phyloP scores from a whole-genome alignment of 2,888 invertebrate genomes.

The Troglohyphantes excavatus region DNA sequence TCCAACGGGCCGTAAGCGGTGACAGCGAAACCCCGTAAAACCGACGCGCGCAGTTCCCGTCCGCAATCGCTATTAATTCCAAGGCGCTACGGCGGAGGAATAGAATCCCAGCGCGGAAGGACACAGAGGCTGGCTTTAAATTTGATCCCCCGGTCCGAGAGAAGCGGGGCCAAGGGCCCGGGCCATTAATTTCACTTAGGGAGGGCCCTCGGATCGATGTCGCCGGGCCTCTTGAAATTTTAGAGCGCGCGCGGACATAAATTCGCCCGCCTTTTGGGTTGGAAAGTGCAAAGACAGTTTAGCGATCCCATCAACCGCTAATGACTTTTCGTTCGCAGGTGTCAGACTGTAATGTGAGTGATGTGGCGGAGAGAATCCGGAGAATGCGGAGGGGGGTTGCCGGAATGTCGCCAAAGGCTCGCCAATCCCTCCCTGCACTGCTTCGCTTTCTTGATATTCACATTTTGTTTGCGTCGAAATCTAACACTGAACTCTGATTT shows the following conservation, averaged over 20 bases:
- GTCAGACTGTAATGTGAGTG: conserved; percentile 77
- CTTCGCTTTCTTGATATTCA: too few species aligned
- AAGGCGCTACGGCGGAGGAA: conserved; percentile 24
- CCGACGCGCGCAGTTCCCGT: conserved; percentile 43
- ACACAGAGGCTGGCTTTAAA: conserved; percentile 66
- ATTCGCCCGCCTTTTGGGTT: conserved; percentile 66
- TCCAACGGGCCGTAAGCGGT: conserved; percentile 55
- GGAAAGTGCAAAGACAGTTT: conserved; percentile 77
- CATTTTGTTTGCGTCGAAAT: too few species aligned
- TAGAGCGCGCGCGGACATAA: conserved; percentile 76
- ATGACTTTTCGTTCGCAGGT: conserved; percentile 77
- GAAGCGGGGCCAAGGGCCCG: conserved; percentile 38
- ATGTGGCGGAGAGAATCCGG: conserved; percentile 76
- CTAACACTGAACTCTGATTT: too few species aligned
- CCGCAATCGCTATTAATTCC: conserved; percentile 77
- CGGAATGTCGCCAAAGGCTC: conserved; percentile 7
- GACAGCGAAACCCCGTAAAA: conserved; percentile 67
- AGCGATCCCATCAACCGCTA: conserved; percentile 77
- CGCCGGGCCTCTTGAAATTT: conserved; percentile 55
- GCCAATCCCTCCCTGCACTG: background rate
- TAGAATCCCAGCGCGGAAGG: conserved; percentile 38
- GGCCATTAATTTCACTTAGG: conserved; percentile 78
- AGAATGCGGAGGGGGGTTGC: conserved; percentile 16
- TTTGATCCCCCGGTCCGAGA: conserved; percentile 74
- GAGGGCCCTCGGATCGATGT: conserved; percentile 40